phyloP scores from a whole-genome alignment of 2,888 invertebrate genomes.

The Deilephila porcellus region DNA sequence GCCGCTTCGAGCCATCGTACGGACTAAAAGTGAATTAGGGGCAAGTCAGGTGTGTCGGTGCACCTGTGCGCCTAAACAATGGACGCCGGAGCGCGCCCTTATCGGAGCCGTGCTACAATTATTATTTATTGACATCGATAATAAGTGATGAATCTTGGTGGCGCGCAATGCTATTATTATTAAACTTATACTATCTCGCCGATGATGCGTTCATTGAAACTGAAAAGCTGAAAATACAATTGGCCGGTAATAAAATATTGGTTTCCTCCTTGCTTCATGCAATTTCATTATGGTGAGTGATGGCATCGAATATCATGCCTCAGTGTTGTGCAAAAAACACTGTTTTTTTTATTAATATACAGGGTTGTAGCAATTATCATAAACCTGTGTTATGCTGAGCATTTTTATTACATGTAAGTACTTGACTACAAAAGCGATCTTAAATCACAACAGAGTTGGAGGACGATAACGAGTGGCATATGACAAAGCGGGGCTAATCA shows the following conservation, averaged over 20 bases:
- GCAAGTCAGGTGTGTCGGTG: conserved; percentile 54
- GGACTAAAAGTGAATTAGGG: conserved; percentile 56
- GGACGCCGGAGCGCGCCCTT: conserved; percentile 33
- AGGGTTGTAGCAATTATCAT: too few relatives aligned
- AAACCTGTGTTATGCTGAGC: too few relatives aligned
- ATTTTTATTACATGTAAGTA: background rate
- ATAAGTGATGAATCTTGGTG: conserved; percentile 17
- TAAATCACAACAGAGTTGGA: conserved; percentile 30
- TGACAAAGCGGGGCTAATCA: conserved; percentile 79
- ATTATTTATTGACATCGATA: conserved; percentile 39
- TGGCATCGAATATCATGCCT: too few relatives aligned
- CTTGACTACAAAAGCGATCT: background rate
- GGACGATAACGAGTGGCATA: conserved; percentile 42
- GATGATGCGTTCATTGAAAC: background rate
- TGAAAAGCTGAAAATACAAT: too few relatives aligned
- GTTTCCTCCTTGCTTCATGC: too few relatives aligned
- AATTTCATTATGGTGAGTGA: too few relatives aligned
- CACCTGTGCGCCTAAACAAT: conserved; percentile 49
- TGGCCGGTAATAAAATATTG: background rate
- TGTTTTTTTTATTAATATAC: too few relatives aligned
- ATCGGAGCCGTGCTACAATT: conserved; percentile 38
- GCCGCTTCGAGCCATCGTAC: conserved; percentile 25
- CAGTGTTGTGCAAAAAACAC: too few relatives aligned
- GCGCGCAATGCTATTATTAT: background rate
- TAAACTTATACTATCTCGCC: background rate